phyloP scores from a whole-genome alignment of 37 sponge, comb jelly and placozoan genomes.

The Ianthella basta region DNA sequence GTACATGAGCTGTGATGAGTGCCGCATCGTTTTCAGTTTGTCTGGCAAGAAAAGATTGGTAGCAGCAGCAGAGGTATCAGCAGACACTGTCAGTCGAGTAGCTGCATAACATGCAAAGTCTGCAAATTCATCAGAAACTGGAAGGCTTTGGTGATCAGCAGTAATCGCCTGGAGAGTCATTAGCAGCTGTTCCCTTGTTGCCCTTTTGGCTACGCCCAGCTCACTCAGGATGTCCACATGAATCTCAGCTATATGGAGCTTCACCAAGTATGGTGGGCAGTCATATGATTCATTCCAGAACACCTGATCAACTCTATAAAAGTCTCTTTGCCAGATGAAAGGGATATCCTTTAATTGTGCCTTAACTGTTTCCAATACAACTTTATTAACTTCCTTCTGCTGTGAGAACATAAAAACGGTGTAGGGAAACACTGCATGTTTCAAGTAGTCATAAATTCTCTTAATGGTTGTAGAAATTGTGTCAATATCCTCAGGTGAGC shows the following conservation, averaged over 20 bases:
- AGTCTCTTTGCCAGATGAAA: conserved; percentile 67
- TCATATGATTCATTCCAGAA: neutral
- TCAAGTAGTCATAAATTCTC: too few species aligned
- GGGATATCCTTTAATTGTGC: conserved; percentile 33
- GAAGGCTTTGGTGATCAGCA: neutral
- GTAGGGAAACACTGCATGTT: too few species aligned
- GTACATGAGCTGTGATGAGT: conserved; percentile 28
- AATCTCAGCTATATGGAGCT: neutral
- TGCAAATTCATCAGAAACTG: neutral
- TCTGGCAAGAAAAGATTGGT: conserved; percentile 47
- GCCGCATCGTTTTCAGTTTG: conserved; percentile 48
- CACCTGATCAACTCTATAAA: conserved; percentile 31
- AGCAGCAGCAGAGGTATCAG: neutral
- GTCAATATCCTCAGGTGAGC: too few species aligned
- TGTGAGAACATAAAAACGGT: too few species aligned
- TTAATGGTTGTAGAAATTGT: too few species aligned
- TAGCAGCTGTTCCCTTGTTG: neutral
- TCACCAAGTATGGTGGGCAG: conserved; percentile 43
- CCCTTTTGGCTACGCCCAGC: conserved; percentile 35
- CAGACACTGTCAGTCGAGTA: neutral
- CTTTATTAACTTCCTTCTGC: neutral
- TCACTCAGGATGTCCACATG: conserved; percentile 28
- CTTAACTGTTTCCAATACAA: neutral
- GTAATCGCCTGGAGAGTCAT: neutral
- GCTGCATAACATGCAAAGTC: neutral